Base-by-base conservation (phyloP, 2,113 vertebrate genomes). In the Atlantisia rogersi region DNA sequence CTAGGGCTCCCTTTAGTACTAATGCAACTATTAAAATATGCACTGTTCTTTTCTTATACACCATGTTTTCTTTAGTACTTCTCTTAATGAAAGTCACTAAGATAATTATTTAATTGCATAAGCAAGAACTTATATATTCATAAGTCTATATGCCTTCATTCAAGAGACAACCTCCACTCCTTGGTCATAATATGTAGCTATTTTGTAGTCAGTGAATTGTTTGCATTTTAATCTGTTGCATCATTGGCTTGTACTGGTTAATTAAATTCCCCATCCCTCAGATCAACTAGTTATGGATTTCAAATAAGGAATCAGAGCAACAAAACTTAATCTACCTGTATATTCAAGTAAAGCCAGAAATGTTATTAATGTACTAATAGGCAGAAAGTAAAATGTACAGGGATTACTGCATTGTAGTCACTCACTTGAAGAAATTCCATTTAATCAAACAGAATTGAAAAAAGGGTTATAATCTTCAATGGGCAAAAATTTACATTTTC, bases 71-170 rank as follows among this genome's bases (percentile, higher is more conserved):
- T 82, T 92, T 93, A 82, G 46, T 70, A 86, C 32, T 92, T 94
- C 82, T 88, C 64, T 94, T 80, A 56, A 81, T 60, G 58, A 71
- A 15, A 52, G 22, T 76, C 53, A 79, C 77, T 16, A 28, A 79
- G 77, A 87, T 68, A 80, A 87, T 81, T 75, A 83, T 75, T 90
- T 82, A 92, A 88, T 94, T 92, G 90, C 50, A 59, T 46, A 64
- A 94, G 40, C 25, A 80, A 75, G 32, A 94, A 83, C 40, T 89
- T 92, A 46, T 59, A 90, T 78, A 95, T 91, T 87, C 76, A 55
- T 75, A 82, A 22, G 55, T 63, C 46, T 92, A 17, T 86, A 80
- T 64, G 94, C 22, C 60, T 90, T 37, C 37, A 88, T 69, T 15
- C 2, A 26, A 80, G 58, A 69, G 37, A 60, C 37, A 88, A 42